Percentiles rank a stretch among this genome's conserved stretches.
These are phyloP conservation scores for Hyposmocoma kahamanoa DNA, from an alignment of 1,140 invertebrate species.

Conservation along the genomic window DNA sequence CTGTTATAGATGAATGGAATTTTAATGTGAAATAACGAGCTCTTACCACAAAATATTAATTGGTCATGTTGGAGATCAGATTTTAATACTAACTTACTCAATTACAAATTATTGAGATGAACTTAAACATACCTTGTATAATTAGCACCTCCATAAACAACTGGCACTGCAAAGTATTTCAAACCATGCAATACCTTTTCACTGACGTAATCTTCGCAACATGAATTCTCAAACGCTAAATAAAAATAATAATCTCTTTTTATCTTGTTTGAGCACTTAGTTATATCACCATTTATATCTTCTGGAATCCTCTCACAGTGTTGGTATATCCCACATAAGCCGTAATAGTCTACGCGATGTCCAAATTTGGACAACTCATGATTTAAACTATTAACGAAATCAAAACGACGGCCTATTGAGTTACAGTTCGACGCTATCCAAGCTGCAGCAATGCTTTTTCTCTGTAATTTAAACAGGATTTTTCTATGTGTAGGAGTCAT, in stretches of 20 bases:
- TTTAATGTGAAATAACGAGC: no score
- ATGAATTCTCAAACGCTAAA: conserved; percentile 78
- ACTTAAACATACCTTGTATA: conserved; percentile 43
- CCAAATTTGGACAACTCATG: conserved; percentile 59
- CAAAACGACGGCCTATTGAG: conserved; percentile 63
- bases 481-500: conserved; percentile 33
- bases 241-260: conserved; percentile 76
- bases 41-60: no score
- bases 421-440: conserved; percentile 79
- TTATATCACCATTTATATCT: no score
- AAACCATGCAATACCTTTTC: conserved; percentile 35
- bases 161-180: conserved; percentile 1
- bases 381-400: conserved; percentile 73
- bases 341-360: conserved; percentile 77
- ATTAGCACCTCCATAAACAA: conserved; percentile 26
- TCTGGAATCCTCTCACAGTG: no score
- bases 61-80: no score
- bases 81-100: no score
- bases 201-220: conserved; percentile 74
- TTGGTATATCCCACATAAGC: conserved; percentile 72
- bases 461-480: conserved; percentile 28
- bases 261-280: conserved; percentile 56
- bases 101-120: no score
- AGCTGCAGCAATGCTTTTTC: conserved; percentile 50
- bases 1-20: no score